A percentile compares a stretch with the other conserved stretches of the same genome.
Conservation (phyloP, 1,140 invertebrate species). For the Drosophila novamexicana region DNA sequence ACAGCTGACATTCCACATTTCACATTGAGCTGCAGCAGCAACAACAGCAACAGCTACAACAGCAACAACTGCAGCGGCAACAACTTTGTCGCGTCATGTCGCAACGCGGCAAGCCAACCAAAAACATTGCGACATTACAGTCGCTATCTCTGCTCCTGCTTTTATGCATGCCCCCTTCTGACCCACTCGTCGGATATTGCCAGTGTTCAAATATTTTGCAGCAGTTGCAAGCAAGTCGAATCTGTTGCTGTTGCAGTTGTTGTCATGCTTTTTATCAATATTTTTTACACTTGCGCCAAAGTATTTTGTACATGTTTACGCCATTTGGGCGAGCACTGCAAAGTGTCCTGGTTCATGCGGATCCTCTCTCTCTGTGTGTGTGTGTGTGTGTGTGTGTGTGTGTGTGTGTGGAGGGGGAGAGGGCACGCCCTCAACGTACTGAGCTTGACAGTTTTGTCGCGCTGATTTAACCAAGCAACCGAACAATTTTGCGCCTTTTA, state of each 20-base stretch:
- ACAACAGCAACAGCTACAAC: not conserved
- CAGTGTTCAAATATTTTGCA: slow-evolving; percentile 22
- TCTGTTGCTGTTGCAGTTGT: slow-evolving; percentile 11
- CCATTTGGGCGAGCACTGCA: slow-evolving; percentile 51
- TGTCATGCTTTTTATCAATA: slow-evolving; percentile 62
- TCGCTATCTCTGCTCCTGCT: slow-evolving; percentile 12
- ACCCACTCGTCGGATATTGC: not conserved
- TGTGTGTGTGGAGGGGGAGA: not conserved
- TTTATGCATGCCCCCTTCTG: not conserved
- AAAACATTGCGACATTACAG: slow-evolving; percentile 51
- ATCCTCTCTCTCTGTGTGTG: not conserved
- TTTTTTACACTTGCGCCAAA: slow-evolving; percentile 55
- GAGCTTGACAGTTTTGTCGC: slow-evolving; percentile 71
- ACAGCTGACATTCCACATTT: slow-evolving; percentile 38
- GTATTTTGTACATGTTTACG: slow-evolving; percentile 82
- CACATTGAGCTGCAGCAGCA: slow-evolving; percentile 14
- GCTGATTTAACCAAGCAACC: slow-evolving; percentile 67
- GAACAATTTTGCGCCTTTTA: slow-evolving; percentile 1
- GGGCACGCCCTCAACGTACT: slow-evolving; percentile 12
- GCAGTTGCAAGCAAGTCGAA: slow-evolving; percentile 42
- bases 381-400: too few relatives aligned
- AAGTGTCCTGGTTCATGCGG: slow-evolving; percentile 1
- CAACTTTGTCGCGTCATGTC: slow-evolving; percentile 40
- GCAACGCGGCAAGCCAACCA: slow-evolving; percentile 40
- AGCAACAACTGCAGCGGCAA: slow-evolving; percentile 11